Evolutionary conservation across 92 coral and sea anemone species (phyloP), one percentile per base, ranked within the genome.

Genomic region (Hydrozoanthus gracilis): DNA sequence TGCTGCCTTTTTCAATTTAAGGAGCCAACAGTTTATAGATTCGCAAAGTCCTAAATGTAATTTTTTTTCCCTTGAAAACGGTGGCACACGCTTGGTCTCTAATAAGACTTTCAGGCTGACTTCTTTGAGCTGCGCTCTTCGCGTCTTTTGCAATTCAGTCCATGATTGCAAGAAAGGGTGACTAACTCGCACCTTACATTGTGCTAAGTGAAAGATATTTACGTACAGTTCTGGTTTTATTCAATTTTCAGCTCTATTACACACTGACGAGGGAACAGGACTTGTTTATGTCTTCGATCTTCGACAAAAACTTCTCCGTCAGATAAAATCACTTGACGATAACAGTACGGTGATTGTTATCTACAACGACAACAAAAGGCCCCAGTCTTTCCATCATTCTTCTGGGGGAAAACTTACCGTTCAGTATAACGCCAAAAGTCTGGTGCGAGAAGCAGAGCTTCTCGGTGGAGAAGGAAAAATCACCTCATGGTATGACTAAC

Each of bases 361-460:
- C 15, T 77, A 77, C 14, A 77, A 60, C 49, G 46, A 62, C 13
- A 68, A 45, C 4, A 77, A 15, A 5, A 77, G 56, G 6, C 69
- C 82, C 52, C 69, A 35, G 51, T 48, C 51, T 10, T 77, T 77
- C 82, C 68, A 15, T 55, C 82, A 77, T 35, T 77, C 82, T 11
- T 60, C 67, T 77, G 69, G 82, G 3, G 82, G 52, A 27, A 77
- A 55, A 77, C 82, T 77, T 17, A 10, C 51, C 48, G 82, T 77
- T 77, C 82, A 52, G 50, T 77, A 77, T 55, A 62, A 77, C 50
- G n/a, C 65, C 18, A 27, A 4, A 17, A 68, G 82, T 35, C 69
- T 77, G 67, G 82, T 77, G 50, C 82, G 82, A 35, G 68, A 77
- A 55, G 82, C 82, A 9, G 50, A 77, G 52, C 68, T 56, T 13